Conservation (phyloP, 2,888 invertebrate genomes). For the Axea sp. region DNA sequence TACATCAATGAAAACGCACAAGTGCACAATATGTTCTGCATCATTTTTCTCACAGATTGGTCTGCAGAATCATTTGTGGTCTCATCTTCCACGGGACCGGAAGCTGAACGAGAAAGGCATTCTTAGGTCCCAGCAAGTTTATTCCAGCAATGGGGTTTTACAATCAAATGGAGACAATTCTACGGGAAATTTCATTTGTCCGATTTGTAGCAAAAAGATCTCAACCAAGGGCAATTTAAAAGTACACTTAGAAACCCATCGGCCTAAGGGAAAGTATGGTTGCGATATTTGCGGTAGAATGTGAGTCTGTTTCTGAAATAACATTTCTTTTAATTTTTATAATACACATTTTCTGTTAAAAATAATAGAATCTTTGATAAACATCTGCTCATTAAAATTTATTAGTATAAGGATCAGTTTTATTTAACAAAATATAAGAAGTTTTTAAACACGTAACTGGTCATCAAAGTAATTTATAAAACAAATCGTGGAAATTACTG, state of each 20-base stretch:
- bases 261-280: conserved; percentile 83
- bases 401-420: no score
- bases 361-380: no score
- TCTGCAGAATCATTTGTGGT: conserved; percentile 83
- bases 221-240: conserved; percentile 84
- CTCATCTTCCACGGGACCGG: conserved; percentile 80
- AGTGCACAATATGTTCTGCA: conserved; percentile 81
- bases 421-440: no score
- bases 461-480: no score
- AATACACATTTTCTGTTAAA: no score
- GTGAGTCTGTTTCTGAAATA: conserved; percentile 80
- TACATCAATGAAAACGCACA: conserved; percentile 79
- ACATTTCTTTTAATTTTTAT: no score
- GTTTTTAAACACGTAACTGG: no score
- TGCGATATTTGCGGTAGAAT: conserved; percentile 85
- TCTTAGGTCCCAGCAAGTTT: conserved; percentile 71
- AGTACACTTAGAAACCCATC: conserved; percentile 84
- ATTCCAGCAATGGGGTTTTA: conserved; percentile 73
- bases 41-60: conserved; percentile 82
- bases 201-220: conserved; percentile 83
- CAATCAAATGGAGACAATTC: conserved; percentile 74
- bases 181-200: conserved; percentile 80
- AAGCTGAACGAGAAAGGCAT: conserved; percentile 73
- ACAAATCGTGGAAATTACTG: no score
- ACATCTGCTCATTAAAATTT: no score